Evolutionary conservation across 1,140 invertebrate species (phyloP), one percentile per base, ranked within the genome.

Genomic region (Eurosta solidaginis): DNA sequence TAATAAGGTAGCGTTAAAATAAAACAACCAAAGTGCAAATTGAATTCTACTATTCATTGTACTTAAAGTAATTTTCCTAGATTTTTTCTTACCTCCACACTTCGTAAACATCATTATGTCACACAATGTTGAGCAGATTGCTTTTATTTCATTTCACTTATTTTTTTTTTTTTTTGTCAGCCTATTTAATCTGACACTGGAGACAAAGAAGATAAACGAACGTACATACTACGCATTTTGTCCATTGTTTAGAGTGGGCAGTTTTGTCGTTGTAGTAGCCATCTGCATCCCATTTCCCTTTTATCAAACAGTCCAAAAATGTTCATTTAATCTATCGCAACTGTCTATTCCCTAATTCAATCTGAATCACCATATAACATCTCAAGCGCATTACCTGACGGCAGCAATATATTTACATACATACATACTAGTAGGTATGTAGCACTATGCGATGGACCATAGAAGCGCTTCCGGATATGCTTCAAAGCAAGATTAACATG

Each of bases 401-500:
- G n/a, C n/a, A n/a, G 76, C 20, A 44, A 9, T 7, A 59, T 42
- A n/a, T 6, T n/a, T 44, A 50, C 9, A 50, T 20, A 52, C 0
- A 42, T 52, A 9, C 50, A 17, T 77, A 3, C 49, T 54, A 83
- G 81, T 84, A 81, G 83, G 80, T 86, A n/a, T n/a, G n/a, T n/a
- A n/a, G n/a, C n/a, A n/a, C n/a, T n/a, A n/a, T n/a, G n/a, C n/a
- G n/a, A n/a, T n/a, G n/a, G n/a, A n/a, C n/a, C 82, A 85, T 86
- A 84, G 84, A 85, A 85, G 85, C 82, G 82, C 84, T 85, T 86
- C 83, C 81, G 84, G 84, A 82, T 84, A 83, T 84, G 84, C 84
- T 86, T 86, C 80, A 86, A n/a, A 85, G 85, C 82, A 77, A 84
- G 85, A 86, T 86, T 86, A 86, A 86, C 85, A 84, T 86, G 83